A percentile compares a stretch with the other conserved stretches of the same genome.
Evolutionary conservation across 2,797 vertebrate species (phyloP).

Genomic region (Chelon labrosus): DNA sequence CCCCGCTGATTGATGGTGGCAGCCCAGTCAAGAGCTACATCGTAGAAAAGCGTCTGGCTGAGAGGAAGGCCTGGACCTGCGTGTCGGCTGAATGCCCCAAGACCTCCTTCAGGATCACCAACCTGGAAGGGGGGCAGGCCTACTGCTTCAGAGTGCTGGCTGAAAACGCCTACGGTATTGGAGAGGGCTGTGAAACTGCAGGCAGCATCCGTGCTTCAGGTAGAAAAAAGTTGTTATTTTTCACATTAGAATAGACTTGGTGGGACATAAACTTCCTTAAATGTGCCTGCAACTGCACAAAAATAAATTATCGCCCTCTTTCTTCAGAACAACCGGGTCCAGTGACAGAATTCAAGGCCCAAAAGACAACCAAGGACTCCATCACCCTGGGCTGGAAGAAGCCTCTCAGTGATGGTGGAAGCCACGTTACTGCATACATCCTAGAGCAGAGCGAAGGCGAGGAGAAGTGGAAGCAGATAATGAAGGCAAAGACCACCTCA

Average conservation of each 20-base stretch:
- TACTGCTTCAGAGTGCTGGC: conserved; percentile 98
- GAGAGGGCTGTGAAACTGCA: conserved; percentile 94
- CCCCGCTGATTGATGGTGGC: conserved; percentile 94
- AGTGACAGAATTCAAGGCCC: conserved; percentile 92
- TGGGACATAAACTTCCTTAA: background rate
- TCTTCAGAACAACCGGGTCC: conserved; percentile 94
- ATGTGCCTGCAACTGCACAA: background rate
- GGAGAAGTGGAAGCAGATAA: conserved; percentile 92
- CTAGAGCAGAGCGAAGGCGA: conserved; percentile 90
- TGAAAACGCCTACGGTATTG: conserved; percentile 97
- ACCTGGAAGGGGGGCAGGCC: conserved; percentile 94
- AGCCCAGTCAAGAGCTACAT: conserved; percentile 96
- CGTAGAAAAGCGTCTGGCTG: conserved; percentile 96
- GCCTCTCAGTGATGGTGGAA: conserved; percentile 94
- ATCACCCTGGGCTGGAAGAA: conserved; percentile 95
- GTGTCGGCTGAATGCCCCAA: conserved; percentile 92
- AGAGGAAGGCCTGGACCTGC: conserved; percentile 98
- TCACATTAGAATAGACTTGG: background rate
- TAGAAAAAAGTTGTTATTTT: conserved; percentile 56
- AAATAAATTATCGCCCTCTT: background rate
- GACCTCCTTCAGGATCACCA: conserved; percentile 92
- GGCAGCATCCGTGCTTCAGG: conserved; percentile 96
- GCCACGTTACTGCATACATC: conserved; percentile 90
- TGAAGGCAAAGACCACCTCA: conserved; percentile 88
- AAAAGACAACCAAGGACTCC: conserved; percentile 90